These are phyloP conservation scores for Furnarius figulus DNA, from an alignment of 2,113 vertebrate genomes.

Conservation along the genomic window DNA sequence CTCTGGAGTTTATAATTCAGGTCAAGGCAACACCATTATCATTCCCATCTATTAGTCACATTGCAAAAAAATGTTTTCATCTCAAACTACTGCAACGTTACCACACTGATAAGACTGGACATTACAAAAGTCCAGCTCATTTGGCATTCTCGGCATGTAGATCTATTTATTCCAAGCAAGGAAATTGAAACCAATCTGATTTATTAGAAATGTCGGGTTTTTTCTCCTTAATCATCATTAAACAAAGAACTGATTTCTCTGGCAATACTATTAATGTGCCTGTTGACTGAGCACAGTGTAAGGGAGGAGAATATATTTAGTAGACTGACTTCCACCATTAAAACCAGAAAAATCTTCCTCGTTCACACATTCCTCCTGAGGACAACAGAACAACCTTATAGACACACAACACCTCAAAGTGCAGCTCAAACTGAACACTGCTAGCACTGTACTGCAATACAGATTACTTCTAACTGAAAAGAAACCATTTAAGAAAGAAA, in stretches of 20 bases:
- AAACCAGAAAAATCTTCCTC: neutral
- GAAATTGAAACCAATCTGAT: neutral
- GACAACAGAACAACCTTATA: neutral
- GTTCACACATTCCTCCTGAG: neutral
- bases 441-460: neutral
- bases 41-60: neutral
- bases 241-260: neutral
- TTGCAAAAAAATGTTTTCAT: neutral
- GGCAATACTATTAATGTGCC: neutral
- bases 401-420: neutral
- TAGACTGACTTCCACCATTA: neutral
- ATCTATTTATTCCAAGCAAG: neutral
- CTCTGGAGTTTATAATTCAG: neutral
- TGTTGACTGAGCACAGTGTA: neutral
- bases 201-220: neutral
- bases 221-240: accelerated
- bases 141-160: neutral
- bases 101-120: neutral
- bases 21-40: neutral
- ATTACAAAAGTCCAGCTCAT: neutral
- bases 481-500: neutral
- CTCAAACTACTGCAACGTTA: neutral
- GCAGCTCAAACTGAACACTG: neutral
- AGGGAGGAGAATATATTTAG: neutral
- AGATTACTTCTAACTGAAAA: neutral